Base-by-base conservation (phyloP, 2,888 invertebrate genomes). In the Galerucella calmariensis region DNA sequence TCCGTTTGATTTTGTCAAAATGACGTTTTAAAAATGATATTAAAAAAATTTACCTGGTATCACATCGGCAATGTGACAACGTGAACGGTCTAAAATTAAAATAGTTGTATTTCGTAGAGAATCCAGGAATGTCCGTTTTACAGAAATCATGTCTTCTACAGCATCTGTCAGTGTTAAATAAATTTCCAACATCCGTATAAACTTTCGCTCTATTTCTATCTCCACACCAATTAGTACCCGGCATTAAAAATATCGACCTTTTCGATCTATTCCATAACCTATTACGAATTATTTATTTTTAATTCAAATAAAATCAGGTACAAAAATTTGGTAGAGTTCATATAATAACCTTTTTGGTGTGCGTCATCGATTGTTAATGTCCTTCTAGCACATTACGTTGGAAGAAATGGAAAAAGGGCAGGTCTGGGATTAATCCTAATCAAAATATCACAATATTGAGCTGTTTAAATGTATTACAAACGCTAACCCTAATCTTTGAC, bases 211-310 rank as follows among this genome's bases (percentile, higher is more conserved):
- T 89, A 83, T 88, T 91, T 84, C 86, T 92, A 86, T 83, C 90
- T 9, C 94, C 94, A 87, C 94, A 95, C 94, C 94, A 94, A 83
- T 92, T 91, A 14, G 92, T 93, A 71, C 92, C 93, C 3, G 93
- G 93, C 72, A 90, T 85, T 82, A 92, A 90, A 84, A 91, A 88
- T 87, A 90, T 79, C 63, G 83, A 88, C 85, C 90, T 72, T 72
- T 77, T 77, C 41, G 48, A 48, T 70, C 78, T 77, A 20, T 70
- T 56, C 20, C 56, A 11, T 65, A 69, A 73, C 58, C 67, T 73
- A 67, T 35, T 67, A 46, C 20, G 59, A 59, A 27, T n/a, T n/a
- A 59, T 20, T 20, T 24, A 11, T 59, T 12, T 14, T 14, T 12
- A 48, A 11, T 48, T 48, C 48, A 48, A 48, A 2, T 12, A 1